Percentiles rank a stretch among this genome's conserved stretches.
phyloP scores from a whole-genome alignment of 1,140 invertebrate species.

The Philotrypesis tridentata region DNA sequence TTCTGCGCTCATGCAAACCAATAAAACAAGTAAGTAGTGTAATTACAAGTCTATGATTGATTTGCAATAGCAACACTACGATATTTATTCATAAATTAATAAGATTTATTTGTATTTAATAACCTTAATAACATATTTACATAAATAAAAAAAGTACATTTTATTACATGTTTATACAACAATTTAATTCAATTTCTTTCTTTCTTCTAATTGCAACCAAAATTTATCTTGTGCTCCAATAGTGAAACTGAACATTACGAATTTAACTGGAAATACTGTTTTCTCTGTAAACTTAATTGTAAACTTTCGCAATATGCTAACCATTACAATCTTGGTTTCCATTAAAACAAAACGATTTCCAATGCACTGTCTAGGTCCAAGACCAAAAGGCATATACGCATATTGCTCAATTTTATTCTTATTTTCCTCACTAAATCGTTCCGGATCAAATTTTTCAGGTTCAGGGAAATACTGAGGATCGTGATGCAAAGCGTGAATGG shows the following conservation, averaged over 20 bases:
- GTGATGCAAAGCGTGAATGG: conserved; percentile 73
- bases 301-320: conserved; percentile 60
- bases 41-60: too few relatives aligned
- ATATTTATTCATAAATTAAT: too few relatives aligned
- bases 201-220: conserved; percentile 61
- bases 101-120: too few relatives aligned
- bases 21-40: too few relatives aligned
- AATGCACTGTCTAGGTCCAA: conserved; percentile 73
- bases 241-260: conserved; percentile 60
- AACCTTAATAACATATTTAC: too few relatives aligned
- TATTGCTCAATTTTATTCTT: conserved; percentile 62
- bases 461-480: conserved; percentile 72
- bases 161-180: too few relatives aligned
- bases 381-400: conserved; percentile 75
- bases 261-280: conserved; percentile 64
- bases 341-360: conserved; percentile 69
- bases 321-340: conserved; percentile 69
- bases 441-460: conserved; percentile 74
- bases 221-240: conserved; percentile 62
- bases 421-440: conserved; percentile 73
- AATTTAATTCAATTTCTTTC: conserved; percentile 30
- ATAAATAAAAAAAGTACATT: too few relatives aligned
- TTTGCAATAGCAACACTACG: too few relatives aligned
- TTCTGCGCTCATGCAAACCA: too few relatives aligned
- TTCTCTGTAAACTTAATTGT: conserved; percentile 61